phyloP scores from a whole-genome alignment of 2,797 vertebrate species.

The Microhierax caerulescens region DNA sequence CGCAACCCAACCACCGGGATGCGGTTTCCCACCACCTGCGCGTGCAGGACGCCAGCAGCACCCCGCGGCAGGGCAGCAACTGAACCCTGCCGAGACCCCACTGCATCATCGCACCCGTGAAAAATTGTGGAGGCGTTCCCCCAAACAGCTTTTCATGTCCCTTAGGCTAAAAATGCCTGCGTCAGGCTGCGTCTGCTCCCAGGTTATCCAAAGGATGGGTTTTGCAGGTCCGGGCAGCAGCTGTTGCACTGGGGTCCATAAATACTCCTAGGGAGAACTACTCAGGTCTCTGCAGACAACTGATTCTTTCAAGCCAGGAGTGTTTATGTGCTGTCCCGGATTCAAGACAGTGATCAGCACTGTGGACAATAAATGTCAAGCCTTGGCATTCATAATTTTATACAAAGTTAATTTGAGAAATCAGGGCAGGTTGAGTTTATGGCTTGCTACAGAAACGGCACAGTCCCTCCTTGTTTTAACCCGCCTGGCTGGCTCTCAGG shows the following conservation, averaged over 20 bases:
- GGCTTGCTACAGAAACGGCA: neutral
- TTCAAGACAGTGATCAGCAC: rapidly evolving
- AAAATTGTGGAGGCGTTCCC: neutral
- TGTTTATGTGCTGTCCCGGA: conserved; percentile 4
- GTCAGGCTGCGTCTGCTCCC: neutral
- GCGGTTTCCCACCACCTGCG: neutral
- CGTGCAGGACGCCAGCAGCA: neutral
- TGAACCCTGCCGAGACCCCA: neutral
- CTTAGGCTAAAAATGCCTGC: neutral
- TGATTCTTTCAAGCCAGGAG: neutral
- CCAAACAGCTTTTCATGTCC: neutral
- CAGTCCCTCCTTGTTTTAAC: rapidly evolving
- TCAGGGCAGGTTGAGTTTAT: neutral
- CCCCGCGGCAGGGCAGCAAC: rapidly evolving
- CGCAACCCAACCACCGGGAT: rapidly evolving
- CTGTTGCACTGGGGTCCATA: neutral
- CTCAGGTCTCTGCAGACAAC: neutral
- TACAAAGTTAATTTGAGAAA: neutral
- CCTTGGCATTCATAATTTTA: neutral
- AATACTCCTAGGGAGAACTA: neutral
- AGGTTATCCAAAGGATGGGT: neutral
- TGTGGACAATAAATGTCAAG: neutral
- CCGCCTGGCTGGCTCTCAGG: rapidly evolving
- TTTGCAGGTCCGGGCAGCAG: neutral
- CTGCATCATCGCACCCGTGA: too few relatives aligned